A percentile compares a stretch with the other conserved stretches of the same genome.
Evolutionary conservation across 1,140 invertebrate genomes (phyloP).

Genomic region (Leptinotarsa undecemlineata): DNA sequence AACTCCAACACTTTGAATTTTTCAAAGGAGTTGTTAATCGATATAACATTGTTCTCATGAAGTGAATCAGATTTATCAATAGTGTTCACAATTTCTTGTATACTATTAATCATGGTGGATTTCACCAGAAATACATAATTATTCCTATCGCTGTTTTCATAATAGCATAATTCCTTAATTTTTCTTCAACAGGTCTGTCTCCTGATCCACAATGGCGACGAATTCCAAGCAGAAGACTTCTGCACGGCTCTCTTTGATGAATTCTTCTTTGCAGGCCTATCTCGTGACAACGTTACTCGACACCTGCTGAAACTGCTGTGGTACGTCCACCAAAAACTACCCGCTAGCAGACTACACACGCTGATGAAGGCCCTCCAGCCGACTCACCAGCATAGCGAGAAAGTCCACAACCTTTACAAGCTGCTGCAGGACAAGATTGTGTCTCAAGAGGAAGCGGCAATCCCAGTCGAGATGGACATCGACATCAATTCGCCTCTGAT

Average conservation of each 20-base stretch:
- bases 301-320: constrained; percentile 91
- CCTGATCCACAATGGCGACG: constrained; percentile 86
- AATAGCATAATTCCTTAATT: neutral
- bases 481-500: constrained; percentile 84
- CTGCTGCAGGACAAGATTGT: constrained; percentile 78
- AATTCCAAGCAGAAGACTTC: constrained; percentile 92
- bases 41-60: no score
- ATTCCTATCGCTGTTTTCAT: neutral
- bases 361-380: constrained; percentile 88
- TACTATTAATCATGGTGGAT: no score
- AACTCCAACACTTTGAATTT: no score
- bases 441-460: constrained; percentile 68
- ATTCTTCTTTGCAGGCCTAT: constrained; percentile 88
- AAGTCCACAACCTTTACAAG: constrained; percentile 79
- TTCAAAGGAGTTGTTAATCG: no score
- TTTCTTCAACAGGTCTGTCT: constrained; percentile 68
- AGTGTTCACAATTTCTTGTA: no score
- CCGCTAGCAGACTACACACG: constrained; percentile 75
- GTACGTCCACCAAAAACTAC: constrained; percentile 89
- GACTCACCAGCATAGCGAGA: constrained; percentile 81
- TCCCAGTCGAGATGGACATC: constrained; percentile 63
- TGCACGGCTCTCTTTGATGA: constrained; percentile 96
- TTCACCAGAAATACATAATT: neutral
- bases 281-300: constrained; percentile 88
- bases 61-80: no score